Evolutionary conservation across 1,140 invertebrate species (phyloP).

Genomic region (Zaprionus ghesquierei): DNA sequence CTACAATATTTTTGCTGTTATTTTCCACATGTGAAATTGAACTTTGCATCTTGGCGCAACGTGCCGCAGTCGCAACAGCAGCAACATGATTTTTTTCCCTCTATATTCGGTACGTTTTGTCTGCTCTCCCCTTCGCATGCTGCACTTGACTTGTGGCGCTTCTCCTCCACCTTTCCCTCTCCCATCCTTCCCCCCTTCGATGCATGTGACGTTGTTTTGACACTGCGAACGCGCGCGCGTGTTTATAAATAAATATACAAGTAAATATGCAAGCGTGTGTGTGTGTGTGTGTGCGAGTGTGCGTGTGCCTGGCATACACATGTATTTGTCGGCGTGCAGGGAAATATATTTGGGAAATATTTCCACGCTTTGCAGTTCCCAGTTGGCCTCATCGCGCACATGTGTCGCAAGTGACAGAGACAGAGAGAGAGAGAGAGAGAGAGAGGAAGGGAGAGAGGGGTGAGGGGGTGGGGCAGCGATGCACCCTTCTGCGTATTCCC

Average conservation of each 20-base stretch:
- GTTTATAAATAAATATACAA: slow-evolving; percentile 71
- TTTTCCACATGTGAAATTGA: slow-evolving; percentile 79
- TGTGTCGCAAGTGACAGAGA: slow-evolving; percentile 26
- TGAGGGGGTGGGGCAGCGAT: not conserved
- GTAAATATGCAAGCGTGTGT: not conserved
- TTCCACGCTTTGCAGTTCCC: slow-evolving; percentile 51
- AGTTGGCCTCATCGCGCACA: slow-evolving; percentile 27
- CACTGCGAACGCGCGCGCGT: slow-evolving; percentile 73
- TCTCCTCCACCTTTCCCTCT: not conserved
- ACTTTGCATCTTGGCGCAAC: slow-evolving; percentile 75
- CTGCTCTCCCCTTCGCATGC: not conserved
- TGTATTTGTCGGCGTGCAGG: slow-evolving; percentile 23
- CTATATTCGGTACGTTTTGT: slow-evolving; percentile 5
- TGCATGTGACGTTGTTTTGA: slow-evolving; percentile 74
- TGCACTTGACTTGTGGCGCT: slow-evolving; percentile 78
- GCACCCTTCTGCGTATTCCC: slow-evolving; percentile 61
- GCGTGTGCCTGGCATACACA: not conserved
- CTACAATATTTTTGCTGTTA: slow-evolving; percentile 57
- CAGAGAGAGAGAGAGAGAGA: not conserved
- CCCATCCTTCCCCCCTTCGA: slow-evolving; percentile 20
- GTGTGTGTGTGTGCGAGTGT: slow-evolving; percentile 3
- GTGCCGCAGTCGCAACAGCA: slow-evolving; percentile 36
- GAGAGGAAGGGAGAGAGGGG: not conserved
- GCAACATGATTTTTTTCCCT: slow-evolving; percentile 28
- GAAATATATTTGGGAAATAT: slow-evolving; percentile 67